A percentile compares a stretch with the other conserved stretches of the same genome.
These are phyloP conservation scores for Drosophila melanosoma DNA, from an alignment of 2,888 invertebrate species.

Conservation along the genomic window DNA sequence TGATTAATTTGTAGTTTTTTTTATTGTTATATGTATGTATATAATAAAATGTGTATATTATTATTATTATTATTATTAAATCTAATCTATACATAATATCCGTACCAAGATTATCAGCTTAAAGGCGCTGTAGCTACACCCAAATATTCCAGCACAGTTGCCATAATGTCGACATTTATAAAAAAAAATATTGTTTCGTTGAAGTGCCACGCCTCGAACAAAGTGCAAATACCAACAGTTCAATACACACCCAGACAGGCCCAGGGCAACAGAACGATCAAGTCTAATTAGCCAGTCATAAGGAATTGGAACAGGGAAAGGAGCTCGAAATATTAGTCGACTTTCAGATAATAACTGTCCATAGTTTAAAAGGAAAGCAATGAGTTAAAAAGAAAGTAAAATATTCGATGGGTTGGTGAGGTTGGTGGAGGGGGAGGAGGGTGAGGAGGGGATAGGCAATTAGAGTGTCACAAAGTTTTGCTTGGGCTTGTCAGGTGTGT, in stretches of 20 bases:
- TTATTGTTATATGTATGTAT: not conserved
- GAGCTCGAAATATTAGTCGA: constrained; percentile 4
- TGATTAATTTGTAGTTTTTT: not conserved
- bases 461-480: constrained; percentile 21
- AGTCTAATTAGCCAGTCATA: constrained; percentile 41
- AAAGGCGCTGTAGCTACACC: not conserved
- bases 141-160: not conserved
- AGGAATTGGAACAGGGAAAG: constrained; percentile 2
- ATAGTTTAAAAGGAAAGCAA: constrained; percentile 6
- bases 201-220: constrained; percentile 21
- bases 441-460: constrained; percentile 16
- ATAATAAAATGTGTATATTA: not conserved
- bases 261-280: constrained; percentile 24
- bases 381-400: not conserved
- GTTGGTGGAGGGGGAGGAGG: no score
- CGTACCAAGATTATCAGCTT: not conserved
- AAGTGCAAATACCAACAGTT: constrained; percentile 1
- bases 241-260: constrained; percentile 21
- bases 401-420: not conserved
- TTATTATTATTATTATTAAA: not conserved
- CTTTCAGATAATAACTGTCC: constrained; percentile 37
- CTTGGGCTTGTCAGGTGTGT: constrained; percentile 52
- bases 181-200: not conserved
- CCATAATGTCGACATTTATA: not conserved
- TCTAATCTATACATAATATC: not conserved